A percentile compares a stretch with the other conserved stretches of the same genome.
These are phyloP conservation scores for Serrognathus titanus DNA, from an alignment of 2,888 invertebrate genomes.

Conservation along the genomic window DNA sequence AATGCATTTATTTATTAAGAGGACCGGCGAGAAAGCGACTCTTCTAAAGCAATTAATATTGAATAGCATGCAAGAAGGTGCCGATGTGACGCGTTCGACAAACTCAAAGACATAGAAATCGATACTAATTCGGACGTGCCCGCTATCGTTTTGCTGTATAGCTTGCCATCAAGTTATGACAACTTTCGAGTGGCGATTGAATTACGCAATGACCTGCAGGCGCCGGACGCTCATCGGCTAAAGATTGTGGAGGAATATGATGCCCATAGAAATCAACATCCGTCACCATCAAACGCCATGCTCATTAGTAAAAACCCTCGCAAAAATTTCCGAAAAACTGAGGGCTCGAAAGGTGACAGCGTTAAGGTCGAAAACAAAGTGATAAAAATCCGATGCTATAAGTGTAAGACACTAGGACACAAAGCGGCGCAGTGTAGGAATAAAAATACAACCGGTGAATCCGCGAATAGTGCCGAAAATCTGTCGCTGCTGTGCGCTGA, in stretches of 20 bases:
- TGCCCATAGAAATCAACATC: neutral
- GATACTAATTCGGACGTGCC: neutral
- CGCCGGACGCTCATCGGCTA: neutral
- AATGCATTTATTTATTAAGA: neutral
- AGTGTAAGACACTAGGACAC: too few relatives aligned
- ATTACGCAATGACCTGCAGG: neutral
- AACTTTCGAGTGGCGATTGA: neutral
- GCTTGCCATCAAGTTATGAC: neutral
- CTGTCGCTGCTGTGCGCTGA: too few relatives aligned
- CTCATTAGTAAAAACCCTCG: too few relatives aligned
- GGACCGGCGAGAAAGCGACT: neutral
- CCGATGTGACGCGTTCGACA: neutral
- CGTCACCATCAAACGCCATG: too few relatives aligned
- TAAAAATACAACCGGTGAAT: too few relatives aligned
- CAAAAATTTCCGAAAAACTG: too few relatives aligned
- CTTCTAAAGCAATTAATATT: neutral
- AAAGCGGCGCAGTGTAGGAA: too few relatives aligned
- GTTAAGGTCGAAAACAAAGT: too few relatives aligned
- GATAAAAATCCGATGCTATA: too few relatives aligned
- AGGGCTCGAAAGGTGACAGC: too few relatives aligned
- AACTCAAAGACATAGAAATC: neutral
- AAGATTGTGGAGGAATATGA: neutral
- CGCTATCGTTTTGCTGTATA: neutral
- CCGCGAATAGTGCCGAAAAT: too few relatives aligned
- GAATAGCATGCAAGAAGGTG: neutral